A percentile compares a stretch with the other conserved stretches of the same genome.
These are phyloP conservation scores for Coryphaenoides rupestris DNA, from an alignment of 2,113 vertebrate genomes.

Conservation along the genomic window DNA sequence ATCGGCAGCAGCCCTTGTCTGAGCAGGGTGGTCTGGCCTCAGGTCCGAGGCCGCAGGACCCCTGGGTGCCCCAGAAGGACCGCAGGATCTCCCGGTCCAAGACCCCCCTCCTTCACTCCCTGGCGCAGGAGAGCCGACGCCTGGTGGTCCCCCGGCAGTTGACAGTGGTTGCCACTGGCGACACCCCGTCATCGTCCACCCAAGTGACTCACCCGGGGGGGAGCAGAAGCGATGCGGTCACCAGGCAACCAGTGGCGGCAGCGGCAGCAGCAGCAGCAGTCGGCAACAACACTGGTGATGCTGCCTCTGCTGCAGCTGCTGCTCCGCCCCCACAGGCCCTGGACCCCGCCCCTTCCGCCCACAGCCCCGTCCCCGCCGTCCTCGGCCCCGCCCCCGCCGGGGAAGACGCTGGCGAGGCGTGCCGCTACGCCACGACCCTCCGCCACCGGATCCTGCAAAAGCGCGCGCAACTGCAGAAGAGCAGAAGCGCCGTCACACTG, in stretches of 20 bases:
- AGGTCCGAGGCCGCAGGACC: slow-evolving; percentile 60
- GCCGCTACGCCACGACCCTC: slow-evolving; percentile 87
- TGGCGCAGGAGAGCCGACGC: slow-evolving; percentile 77
- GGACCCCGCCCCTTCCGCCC: no score
- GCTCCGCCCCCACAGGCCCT: no score
- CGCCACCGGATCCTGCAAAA: slow-evolving; percentile 89
- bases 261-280: no score
- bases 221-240: no score
- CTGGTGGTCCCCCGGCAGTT: slow-evolving; percentile 36
- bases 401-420: slow-evolving; percentile 30
- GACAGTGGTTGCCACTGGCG: neutral
- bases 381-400: neutral
- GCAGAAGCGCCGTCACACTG: slow-evolving; percentile 78
- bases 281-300: no score
- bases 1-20: neutral
- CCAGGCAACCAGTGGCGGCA: no score
- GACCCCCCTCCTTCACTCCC: slow-evolving; percentile 82
- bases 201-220: neutral
- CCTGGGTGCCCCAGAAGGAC: slow-evolving; percentile 64
- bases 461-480: slow-evolving; percentile 88
- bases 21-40: slow-evolving; percentile 42
- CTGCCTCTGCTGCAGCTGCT: no score
- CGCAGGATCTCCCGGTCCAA: slow-evolving; percentile 74
- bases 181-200: neutral
- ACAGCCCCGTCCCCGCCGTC: no score